A percentile compares a stretch with the other conserved stretches of the same genome.
These are phyloP conservation scores for Acarapis woodi DNA, from an alignment of 1,140 invertebrate genomes.

Conservation along the genomic window DNA sequence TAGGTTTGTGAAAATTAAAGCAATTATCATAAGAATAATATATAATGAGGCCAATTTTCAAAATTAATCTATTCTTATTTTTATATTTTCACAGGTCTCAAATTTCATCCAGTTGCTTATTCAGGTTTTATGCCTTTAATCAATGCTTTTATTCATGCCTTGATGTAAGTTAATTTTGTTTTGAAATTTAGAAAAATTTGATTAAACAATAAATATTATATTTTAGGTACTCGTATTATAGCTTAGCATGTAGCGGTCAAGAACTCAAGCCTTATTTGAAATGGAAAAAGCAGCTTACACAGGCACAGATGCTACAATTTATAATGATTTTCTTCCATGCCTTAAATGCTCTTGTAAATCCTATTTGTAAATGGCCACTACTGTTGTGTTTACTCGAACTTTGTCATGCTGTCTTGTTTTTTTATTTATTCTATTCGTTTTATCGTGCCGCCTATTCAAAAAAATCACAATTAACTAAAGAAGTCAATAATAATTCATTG, in stretches of 20 bases:
- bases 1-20: too few species aligned
- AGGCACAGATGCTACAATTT: slow-evolving; percentile 20
- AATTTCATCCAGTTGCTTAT: background rate
- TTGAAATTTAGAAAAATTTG: too few species aligned
- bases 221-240: slow-evolving; percentile 24
- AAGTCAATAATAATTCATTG: too few species aligned
- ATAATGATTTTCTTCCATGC: slow-evolving; percentile 3
- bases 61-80: too few species aligned
- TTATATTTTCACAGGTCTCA: background rate
- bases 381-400: slow-evolving; percentile 4
- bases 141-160: slow-evolving; percentile 22
- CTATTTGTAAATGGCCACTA: slow-evolving; percentile 3
- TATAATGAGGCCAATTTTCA: too few species aligned
- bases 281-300: slow-evolving; percentile 27
- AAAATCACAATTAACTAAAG: too few species aligned
- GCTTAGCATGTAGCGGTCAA: slow-evolving; percentile 23
- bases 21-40: too few species aligned
- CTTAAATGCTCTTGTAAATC: slow-evolving; percentile 1
- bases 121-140: slow-evolving; percentile 14
- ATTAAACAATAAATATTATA: too few species aligned
- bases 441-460: too few species aligned
- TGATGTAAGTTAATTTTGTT: slow-evolving; percentile 23
- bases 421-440: slow-evolving; percentile 7
- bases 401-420: slow-evolving; percentile 5
- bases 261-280: slow-evolving; percentile 21